Evolutionary conservation across 2,797 vertebrate genomes (phyloP), one percentile per base, ranked within the genome.

Genomic region (Acanthurus lineatus): DNA sequence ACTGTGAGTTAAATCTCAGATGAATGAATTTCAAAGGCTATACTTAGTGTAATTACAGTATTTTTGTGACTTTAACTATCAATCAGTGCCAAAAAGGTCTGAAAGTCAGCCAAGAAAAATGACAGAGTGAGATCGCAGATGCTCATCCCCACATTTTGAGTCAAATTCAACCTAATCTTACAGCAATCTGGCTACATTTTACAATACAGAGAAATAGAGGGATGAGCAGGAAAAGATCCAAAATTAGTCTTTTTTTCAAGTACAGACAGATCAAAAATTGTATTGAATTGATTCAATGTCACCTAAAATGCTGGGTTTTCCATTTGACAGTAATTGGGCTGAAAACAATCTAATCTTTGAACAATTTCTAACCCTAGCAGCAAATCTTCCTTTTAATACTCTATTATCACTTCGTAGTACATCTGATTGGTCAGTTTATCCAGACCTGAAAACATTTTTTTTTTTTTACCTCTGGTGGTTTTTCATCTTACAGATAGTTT

Each of bases 371-470:
- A 62, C 44, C 35, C 28, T 5, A 44, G 40, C 20, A 69, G 11
- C 17, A 45, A 58, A 49, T 35, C 32, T 35, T 6, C 32, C 32
- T 35, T 35, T 35, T 7, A 35, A 35, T 35, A 35, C 5, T 70
- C 11, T 45, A 48, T 76, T 76, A 71, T 69, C 58, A 60, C 49
- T 59, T 47, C 5, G 19, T 4, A 8, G 61, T 2, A 10, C 25
- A 76, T 56, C 47, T 76, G 61, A 86, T 62, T 40, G 75, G 65
- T 79, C 5, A 3, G n/a, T 53, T 52, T 60, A 25, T 44, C 20
- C 47, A 65, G 64, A 69, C 54, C 19, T 57, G 56, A 51, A 69
- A 59, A n/a, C 19, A 53, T 47, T 8, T 69, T 32, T 32, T 32
- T 32, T 79, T 54, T 66, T 51, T 22, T 19, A 58, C 25, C 32